Evolutionary conservation across 1,140 invertebrate species (phyloP).

Genomic region (Drosophila seguyi): DNA sequence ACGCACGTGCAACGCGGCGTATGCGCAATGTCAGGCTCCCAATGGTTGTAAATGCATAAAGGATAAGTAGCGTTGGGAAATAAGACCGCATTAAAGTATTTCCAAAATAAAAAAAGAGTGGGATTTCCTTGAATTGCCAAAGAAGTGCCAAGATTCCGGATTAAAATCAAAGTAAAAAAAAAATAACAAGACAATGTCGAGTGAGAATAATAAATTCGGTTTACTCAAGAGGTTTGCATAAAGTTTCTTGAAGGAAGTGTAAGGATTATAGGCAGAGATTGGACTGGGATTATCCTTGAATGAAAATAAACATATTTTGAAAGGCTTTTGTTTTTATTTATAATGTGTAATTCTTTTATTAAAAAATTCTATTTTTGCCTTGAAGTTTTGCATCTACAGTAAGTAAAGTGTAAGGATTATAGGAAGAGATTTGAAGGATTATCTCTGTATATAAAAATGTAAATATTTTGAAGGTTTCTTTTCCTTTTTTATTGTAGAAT

Average conservation of each 20-base stretch:
- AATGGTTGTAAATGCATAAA: conserved; percentile 44
- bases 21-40: conserved; percentile 54
- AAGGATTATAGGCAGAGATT: neutral
- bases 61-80: conserved; percentile 35
- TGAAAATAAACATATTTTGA: neutral
- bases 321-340: neutral
- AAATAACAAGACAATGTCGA: neutral
- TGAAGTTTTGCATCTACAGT: too few species aligned
- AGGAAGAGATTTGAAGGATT: too few species aligned
- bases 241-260: neutral
- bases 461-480: too few species aligned
- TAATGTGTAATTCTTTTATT: neutral
- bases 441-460: too few species aligned
- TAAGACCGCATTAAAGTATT: conserved; percentile 27
- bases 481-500: too few species aligned
- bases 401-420: too few species aligned
- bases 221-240: conserved; percentile 13
- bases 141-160: conserved; percentile 19
- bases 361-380: neutral
- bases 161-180: conserved; percentile 18
- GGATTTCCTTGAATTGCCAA: conserved; percentile 1
- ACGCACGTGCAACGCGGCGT: conserved; percentile 73
- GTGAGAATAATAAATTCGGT: conserved; percentile 5
- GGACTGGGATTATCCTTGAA: neutral
- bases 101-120: conserved; percentile 11